A percentile compares a stretch with the other conserved stretches of the same genome.
These are phyloP conservation scores for Iphiclides podalirius DNA, from an alignment of 2,888 invertebrate species.

Conservation along the genomic window DNA sequence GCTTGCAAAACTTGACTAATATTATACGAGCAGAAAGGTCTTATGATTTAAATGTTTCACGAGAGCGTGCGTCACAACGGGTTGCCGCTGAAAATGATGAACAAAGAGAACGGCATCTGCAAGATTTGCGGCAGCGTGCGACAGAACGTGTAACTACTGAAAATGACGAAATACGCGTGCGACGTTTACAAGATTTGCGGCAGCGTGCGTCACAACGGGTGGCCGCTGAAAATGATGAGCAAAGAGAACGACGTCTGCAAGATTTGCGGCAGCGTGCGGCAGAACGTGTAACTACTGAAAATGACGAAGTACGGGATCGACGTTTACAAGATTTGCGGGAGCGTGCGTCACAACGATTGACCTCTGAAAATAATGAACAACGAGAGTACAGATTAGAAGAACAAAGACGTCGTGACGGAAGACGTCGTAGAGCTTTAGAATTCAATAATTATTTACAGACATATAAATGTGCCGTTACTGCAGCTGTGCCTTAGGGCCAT, in stretches of 20 bases:
- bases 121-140: no score
- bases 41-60: conserved; percentile 21
- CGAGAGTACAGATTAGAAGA: conserved; percentile 19
- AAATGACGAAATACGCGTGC: conserved; percentile 13
- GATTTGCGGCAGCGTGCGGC: no score
- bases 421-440: conserved; percentile 23
- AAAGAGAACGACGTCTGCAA: conserved; percentile 7
- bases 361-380: conserved; percentile 7
- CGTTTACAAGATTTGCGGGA: conserved; percentile 9
- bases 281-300: conserved; percentile 17
- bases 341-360: not conserved
- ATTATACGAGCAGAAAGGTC: conserved; percentile 20
- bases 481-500: conserved; percentile 26
- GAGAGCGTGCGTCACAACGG: conserved; percentile 15
- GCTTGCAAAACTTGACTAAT: conserved; percentile 20
- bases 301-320: conserved; percentile 12
- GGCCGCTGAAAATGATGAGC: conserved; percentile 9
- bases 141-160: conserved; percentile 15
- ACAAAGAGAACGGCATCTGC: conserved; percentile 22
- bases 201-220: conserved; percentile 6
- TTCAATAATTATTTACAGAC: conserved; percentile 25
- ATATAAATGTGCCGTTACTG: conserved; percentile 28
- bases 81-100: conserved; percentile 9
- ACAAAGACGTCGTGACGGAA: conserved; percentile 24
- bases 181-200: no score